Conservation (phyloP, 2,888 invertebrate species). For the Amiota communis region DNA sequence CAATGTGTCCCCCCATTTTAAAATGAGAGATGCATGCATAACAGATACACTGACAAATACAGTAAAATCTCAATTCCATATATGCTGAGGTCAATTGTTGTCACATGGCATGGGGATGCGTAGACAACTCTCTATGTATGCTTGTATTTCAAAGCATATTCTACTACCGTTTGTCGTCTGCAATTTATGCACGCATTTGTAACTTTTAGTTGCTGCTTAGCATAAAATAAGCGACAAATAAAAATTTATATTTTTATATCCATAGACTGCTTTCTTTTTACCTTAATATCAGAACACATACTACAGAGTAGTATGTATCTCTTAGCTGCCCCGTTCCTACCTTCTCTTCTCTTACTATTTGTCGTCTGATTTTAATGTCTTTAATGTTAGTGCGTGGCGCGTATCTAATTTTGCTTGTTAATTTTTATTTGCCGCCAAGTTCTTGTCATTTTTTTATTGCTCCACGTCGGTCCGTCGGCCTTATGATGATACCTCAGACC, state of each 20-base stretch:
- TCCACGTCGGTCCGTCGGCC: constrained; percentile 8
- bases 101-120: neutral
- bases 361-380: neutral
- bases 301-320: too few species aligned
- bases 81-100: constrained; percentile 11
- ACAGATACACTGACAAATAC: neutral
- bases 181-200: constrained; percentile 35
- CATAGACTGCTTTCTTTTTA: neutral
- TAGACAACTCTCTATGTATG: neutral
- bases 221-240: constrained; percentile 21
- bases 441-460: constrained; percentile 57
- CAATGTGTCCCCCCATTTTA: too few species aligned
- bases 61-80: neutral
- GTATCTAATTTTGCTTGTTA: constrained; percentile 54
- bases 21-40: neutral
- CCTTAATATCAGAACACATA: neutral
- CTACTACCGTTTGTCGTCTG: constrained; percentile 21
- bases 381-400: constrained; percentile 27
- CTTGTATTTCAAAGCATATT: neutral
- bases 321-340: neutral
- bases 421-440: constrained; percentile 43
- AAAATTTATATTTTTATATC: constrained; percentile 7
- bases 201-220: constrained; percentile 30
- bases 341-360: neutral
- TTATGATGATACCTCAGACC: too few species aligned